Conservation (phyloP, 2,113 vertebrate genomes). For the Leucoraja erinaceus region DNA sequence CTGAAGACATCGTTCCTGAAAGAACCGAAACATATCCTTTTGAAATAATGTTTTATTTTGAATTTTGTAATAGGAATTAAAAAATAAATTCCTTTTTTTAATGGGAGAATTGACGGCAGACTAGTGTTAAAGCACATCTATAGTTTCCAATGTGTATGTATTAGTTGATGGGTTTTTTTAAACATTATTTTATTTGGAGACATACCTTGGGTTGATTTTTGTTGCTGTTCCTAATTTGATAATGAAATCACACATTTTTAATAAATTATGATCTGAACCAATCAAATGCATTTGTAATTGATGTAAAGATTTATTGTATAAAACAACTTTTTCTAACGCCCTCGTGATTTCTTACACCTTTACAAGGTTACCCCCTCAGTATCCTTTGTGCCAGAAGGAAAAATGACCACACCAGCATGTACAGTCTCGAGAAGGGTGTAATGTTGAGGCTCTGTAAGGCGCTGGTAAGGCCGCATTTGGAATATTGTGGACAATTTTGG, state of each 20-base stretch:
- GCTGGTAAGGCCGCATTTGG: too few relatives aligned
- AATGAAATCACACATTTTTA: not conserved
- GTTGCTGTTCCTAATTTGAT: not conserved
- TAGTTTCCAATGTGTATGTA: not conserved
- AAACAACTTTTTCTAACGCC: too few relatives aligned
- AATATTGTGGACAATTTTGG: too few relatives aligned
- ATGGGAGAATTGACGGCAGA: too few relatives aligned
- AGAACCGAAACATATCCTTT: constrained; percentile 99
- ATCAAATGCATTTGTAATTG: not conserved
- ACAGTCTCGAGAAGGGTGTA: too few relatives aligned
- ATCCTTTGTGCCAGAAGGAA: too few relatives aligned
- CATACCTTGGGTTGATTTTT: not conserved
- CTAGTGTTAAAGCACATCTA: not conserved
- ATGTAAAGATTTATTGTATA: not conserved
- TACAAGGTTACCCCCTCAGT: too few relatives aligned
- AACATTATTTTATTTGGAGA: not conserved
- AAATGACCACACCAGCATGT: too few relatives aligned
- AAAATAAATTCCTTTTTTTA: not conserved
- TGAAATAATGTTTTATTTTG: not conserved
- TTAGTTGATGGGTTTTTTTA: not conserved
- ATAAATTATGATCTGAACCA: not conserved
- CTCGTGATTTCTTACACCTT: too few relatives aligned
- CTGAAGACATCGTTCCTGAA: constrained; percentile 84
- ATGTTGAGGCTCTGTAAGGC: too few relatives aligned
- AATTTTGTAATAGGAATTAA: not conserved